Percentiles rank a stretch among this genome's conserved stretches.
Evolutionary conservation across 1,140 invertebrate genomes (phyloP).

Genomic region (Zeugodacus cucurbitae): DNA sequence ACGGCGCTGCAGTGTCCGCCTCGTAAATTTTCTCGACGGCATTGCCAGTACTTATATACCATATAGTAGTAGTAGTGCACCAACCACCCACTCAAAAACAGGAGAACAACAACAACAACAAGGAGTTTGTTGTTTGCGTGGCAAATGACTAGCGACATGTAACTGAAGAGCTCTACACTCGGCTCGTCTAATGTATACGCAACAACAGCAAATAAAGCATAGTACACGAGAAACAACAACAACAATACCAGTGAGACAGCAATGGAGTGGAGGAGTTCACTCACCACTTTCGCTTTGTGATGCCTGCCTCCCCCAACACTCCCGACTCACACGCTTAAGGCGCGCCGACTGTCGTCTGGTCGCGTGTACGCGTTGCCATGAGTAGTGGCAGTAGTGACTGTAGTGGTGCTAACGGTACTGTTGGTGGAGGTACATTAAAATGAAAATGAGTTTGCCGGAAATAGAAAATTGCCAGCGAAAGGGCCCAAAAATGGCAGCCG

Average conservation of each 20-base stretch:
- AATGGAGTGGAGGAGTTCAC: neutral
- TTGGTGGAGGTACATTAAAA: constrained; percentile 5
- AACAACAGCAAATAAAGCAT: neutral
- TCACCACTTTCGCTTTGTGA: neutral
- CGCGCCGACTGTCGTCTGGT: neutral
- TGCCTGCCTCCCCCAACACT: neutral
- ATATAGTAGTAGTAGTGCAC: neutral
- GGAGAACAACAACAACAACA: neutral
- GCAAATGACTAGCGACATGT: neutral
- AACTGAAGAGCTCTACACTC: neutral
- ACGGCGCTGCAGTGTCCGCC: neutral
- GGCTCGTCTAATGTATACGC: neutral
- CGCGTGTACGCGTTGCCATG: neutral
- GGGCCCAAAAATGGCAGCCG: neutral
- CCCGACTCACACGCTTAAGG: neutral
- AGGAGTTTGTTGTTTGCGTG: neutral
- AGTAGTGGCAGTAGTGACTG: neutral
- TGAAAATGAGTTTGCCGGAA: constrained; percentile 38
- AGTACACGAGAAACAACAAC: neutral
- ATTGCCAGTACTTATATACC: neutral
- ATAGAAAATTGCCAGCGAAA: constrained; percentile 27
- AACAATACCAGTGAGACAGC: neutral
- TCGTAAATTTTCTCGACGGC: neutral
- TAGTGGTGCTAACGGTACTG: neutral
- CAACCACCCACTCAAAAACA: neutral